Evolutionary conservation across 1,140 invertebrate species (phyloP), one percentile per base, ranked within the genome.

Genomic region (Eumeta japonica): DNA sequence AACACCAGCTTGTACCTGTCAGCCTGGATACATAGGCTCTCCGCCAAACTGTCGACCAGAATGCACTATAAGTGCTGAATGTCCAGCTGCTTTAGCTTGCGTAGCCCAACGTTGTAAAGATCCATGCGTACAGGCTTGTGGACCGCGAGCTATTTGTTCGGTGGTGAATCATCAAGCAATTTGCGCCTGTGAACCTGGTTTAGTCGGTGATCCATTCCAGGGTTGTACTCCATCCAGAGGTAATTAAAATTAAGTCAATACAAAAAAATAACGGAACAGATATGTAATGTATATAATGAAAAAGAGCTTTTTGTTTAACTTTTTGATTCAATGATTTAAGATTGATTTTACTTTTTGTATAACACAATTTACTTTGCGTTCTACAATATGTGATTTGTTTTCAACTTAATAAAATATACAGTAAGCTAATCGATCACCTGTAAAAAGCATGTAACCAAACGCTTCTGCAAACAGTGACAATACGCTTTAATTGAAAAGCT

Each of bases 31-130:
- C 50, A 83, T 88, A 37, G 89, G 89, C 28, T 78, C 85, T 46
- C 85, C 88, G 16, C 87, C 88, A 41, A 85, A 83, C 48, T 92
- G 89, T 57, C 79, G 84, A 19, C 88, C 87, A n/a, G 89, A 90
- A 70, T 92, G 88, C 63, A 80, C 87, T 7, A 84, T 87, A 1
- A 84, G 83, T 52, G 79, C 80, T 1, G 86, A 88, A 56, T 89
- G 87, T 57, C 70, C 84, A 3, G 80, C 83, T n/a, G 80, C 83
- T 45, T 78, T 79, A 30, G 84, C 85, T 15, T 89, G 87, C 49
- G 78, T 86, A 16, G 82, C 83, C 45, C 79, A 80, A 28, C 83
- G 81, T 51, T 90, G 87, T 52, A 79, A 80, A 48, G 81, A 89
- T 57, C 86, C 87, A 3, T 90, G 87, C 53, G 75, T 79, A 2